A percentile compares a stretch with the other conserved stretches of the same genome.
phyloP scores from a whole-genome alignment of 2,113 vertebrate genomes.

The Clupea harengus region DNA sequence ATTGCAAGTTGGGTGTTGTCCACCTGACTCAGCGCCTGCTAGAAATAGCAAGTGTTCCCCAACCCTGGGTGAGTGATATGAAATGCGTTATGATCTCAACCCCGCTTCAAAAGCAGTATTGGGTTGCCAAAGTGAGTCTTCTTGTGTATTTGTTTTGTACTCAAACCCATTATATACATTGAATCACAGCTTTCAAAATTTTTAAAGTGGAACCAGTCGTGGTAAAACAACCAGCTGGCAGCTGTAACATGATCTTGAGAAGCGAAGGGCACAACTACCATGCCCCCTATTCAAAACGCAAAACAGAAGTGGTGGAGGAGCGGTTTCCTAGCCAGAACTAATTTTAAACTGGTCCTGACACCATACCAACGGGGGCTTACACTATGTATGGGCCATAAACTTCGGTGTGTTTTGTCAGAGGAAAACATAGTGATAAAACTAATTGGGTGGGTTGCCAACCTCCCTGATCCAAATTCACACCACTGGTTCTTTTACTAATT shows the following conservation, averaged over 20 bases:
- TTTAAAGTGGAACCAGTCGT: background rate
- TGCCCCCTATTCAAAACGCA: constrained; percentile 13
- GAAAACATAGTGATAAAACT: constrained; percentile 20
- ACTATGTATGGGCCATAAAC: constrained; percentile 51
- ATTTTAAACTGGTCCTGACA: constrained; percentile 58
- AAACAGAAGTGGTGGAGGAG: background rate
- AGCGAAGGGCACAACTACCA: constrained; percentile 9
- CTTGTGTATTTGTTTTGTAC: background rate
- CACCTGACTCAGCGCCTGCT: constrained; percentile 81
- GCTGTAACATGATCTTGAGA: constrained; percentile 38
- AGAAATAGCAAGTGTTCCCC: constrained; percentile 80
- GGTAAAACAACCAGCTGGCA: background rate
- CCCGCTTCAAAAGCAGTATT: constrained; percentile 33
- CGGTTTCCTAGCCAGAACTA: constrained; percentile 54
- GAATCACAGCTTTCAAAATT: background rate
- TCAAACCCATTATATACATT: background rate
- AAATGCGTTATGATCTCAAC: constrained; percentile 45
- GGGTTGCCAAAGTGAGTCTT: background rate
- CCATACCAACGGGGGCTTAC: constrained; percentile 22
- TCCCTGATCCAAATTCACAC: background rate
- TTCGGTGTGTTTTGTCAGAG: constrained; percentile 37
- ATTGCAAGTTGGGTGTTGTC: constrained; percentile 69
- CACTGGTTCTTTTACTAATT: background rate
- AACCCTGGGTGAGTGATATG: constrained; percentile 37
- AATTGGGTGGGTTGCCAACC: background rate